phyloP scores from a whole-genome alignment of 2,888 invertebrate genomes.

The Eupithecia tripunctaria region DNA sequence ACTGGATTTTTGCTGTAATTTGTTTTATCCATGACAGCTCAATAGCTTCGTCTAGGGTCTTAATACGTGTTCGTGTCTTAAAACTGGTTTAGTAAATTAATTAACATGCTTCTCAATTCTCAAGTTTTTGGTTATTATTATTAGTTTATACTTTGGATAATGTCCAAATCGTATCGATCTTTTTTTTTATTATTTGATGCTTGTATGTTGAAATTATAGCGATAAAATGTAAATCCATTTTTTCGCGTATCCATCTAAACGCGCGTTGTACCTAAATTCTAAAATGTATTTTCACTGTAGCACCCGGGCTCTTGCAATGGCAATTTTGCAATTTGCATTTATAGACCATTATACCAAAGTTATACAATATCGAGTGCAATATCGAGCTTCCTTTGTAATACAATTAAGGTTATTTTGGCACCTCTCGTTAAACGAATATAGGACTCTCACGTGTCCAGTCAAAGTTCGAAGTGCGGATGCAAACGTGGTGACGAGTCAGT shows the following conservation, averaged over 20 bases:
- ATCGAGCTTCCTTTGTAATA: background rate
- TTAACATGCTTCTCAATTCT: background rate
- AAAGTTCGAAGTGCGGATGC: background rate
- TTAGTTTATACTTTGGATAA: too few relatives aligned
- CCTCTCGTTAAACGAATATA: background rate
- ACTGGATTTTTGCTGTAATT: background rate
- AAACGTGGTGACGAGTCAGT: background rate
- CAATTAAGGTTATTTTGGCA: background rate
- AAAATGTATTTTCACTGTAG: background rate
- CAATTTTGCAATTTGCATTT: slow-evolving; percentile 11
- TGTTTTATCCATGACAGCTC: background rate
- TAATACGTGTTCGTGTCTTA: background rate
- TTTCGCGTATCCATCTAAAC: background rate
- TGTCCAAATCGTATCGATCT: too few relatives aligned
- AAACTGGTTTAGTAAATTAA: background rate
- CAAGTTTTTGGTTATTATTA: too few relatives aligned
- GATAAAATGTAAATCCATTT: background rate
- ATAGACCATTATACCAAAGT: slow-evolving; percentile 16
- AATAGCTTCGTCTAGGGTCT: background rate
- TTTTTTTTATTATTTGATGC: too few relatives aligned
- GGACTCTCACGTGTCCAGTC: background rate
- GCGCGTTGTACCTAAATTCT: background rate
- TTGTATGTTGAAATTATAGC: too few relatives aligned
- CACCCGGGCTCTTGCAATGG: background rate
- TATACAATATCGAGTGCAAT: slow-evolving; percentile 11